Evolutionary conservation across 2,113 vertebrate genomes (phyloP).

Genomic region (Sinocyclocheilus maitianheensis): DNA sequence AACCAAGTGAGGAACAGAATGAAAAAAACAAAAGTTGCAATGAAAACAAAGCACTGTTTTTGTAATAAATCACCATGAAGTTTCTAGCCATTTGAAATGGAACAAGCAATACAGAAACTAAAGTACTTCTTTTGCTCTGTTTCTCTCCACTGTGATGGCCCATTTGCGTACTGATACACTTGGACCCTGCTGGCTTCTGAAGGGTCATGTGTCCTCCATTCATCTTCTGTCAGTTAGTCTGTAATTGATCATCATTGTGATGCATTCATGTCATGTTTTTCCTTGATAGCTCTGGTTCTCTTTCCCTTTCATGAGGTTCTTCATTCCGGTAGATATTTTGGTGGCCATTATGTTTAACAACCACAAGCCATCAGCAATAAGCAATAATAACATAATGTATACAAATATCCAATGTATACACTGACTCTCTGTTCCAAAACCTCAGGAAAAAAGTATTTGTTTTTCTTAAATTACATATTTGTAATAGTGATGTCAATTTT

Average conservation of each 20-base stretch:
- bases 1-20: background rate
- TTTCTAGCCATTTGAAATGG: background rate
- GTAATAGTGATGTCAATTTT: background rate
- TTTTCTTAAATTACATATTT: background rate
- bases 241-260: conserved; percentile 7
- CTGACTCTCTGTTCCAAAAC: background rate
- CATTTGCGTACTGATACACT: background rate
- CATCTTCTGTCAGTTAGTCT: background rate
- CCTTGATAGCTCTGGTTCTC: background rate
- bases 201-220: background rate
- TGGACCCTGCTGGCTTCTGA: background rate
- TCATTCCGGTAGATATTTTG: background rate
- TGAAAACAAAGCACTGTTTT: background rate
- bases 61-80: background rate
- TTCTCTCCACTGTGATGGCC: background rate
- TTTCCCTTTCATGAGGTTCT: background rate
- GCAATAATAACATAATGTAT: background rate
- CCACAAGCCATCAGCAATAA: background rate
- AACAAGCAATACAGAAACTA: background rate
- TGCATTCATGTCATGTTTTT: background rate
- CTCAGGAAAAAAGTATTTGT: background rate
- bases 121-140: background rate
- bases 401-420: background rate
- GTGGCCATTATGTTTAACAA: background rate
- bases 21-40: background rate